Evolutionary conservation across 2,113 vertebrate genomes (phyloP).

Genomic region (Eulemur rufifrons): DNA sequence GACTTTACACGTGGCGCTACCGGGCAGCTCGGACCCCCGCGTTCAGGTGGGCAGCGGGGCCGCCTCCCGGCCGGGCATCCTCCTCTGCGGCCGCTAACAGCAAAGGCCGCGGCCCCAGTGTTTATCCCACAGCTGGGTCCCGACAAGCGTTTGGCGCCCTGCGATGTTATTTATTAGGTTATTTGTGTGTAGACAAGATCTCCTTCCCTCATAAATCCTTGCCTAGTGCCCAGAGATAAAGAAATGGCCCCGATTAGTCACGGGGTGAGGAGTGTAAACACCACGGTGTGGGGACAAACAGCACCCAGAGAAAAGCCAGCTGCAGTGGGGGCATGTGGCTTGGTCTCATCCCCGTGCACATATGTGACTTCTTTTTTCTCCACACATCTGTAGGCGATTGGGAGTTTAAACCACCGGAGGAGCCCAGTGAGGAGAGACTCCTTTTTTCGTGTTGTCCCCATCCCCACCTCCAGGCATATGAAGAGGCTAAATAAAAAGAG

Average conservation of each 20-base stretch:
- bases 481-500: background rate
- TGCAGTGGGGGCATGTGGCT: background rate
- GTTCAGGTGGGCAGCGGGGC: background rate
- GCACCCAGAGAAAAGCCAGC: background rate
- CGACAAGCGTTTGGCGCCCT: conserved; percentile 46
- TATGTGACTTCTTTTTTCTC: background rate
- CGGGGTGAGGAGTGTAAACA: conserved; percentile 47
- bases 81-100: background rate
- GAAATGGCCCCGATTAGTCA: conserved; percentile 72
- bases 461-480: background rate
- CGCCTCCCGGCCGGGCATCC: conserved; percentile 11
- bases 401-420: rapidly evolving
- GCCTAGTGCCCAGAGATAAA: conserved; percentile 70
- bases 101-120: background rate
- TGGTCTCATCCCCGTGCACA: background rate
- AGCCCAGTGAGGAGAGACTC: background rate
- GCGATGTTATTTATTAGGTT: conserved; percentile 65
- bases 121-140: conserved; percentile 55
- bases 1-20: rapidly evolving
- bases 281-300: conserved; percentile 42
- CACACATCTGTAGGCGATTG: background rate
- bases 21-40: background rate
- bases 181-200: conserved; percentile 59
- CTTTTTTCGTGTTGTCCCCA: background rate
- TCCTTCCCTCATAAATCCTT: conserved; percentile 76